These are phyloP conservation scores for Semicossyphus pulcher DNA, from an alignment of 2,113 vertebrate genomes.

Conservation along the genomic window DNA sequence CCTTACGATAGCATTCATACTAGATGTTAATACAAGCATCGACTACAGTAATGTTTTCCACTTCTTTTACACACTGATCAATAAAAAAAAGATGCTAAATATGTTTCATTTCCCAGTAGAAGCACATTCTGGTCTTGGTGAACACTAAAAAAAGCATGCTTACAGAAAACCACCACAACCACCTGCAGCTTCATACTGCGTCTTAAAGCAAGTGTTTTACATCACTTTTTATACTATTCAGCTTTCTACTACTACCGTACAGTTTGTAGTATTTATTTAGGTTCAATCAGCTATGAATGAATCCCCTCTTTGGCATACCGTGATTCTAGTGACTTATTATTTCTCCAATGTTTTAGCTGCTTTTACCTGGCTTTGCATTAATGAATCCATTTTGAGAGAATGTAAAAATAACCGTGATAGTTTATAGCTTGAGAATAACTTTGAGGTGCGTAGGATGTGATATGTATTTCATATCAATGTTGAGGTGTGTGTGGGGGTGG, in stretches of 20 bases:
- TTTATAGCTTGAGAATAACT: conserved; percentile 63
- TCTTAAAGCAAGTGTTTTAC: conserved; percentile 40
- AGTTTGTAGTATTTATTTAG: conserved; percentile 66
- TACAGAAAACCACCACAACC: conserved; percentile 23
- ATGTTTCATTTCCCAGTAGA: conserved; percentile 41
- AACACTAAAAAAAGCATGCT: conserved; percentile 72
- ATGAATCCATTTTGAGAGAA: conserved; percentile 48
- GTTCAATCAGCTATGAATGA: conserved; percentile 44
- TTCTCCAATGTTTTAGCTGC: conserved; percentile 42
- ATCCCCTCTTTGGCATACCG: conserved; percentile 31
- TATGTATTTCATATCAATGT: conserved; percentile 66
- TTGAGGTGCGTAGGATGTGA: conserved; percentile 57
- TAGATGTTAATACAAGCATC: conserved; percentile 38
- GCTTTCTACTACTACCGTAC: conserved; percentile 59
- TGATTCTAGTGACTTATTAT: conserved; percentile 45
- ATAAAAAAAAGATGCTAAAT: conserved; percentile 19
- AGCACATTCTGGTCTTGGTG: conserved; percentile 66
- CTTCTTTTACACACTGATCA: conserved; percentile 24
- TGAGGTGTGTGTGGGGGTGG: conserved; percentile 4
- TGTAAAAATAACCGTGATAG: conserved; percentile 31
- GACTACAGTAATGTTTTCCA: conserved; percentile 34
- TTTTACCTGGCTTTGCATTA: conserved; percentile 52
- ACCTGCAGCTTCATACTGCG: conserved; percentile 41
- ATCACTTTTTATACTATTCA: conserved; percentile 61
- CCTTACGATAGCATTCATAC: conserved; percentile 64